Conservation (phyloP, 1,140 invertebrate species). For the Arctopsyche grandis region DNA sequence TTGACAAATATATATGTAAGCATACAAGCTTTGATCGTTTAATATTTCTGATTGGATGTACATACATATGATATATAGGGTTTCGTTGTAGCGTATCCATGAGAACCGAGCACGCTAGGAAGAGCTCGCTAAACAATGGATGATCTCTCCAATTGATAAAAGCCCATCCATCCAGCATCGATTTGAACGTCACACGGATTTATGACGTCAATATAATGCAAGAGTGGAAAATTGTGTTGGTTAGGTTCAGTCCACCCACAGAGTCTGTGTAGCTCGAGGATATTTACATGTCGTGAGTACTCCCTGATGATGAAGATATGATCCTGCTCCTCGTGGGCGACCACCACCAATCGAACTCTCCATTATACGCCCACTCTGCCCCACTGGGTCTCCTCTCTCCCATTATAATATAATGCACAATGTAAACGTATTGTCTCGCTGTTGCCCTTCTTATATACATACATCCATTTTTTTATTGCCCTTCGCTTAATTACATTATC, state of each 20-base stretch:
- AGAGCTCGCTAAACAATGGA: too few species aligned
- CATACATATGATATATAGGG: too few species aligned
- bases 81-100: too few species aligned
- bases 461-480: neutral
- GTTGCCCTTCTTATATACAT: neutral
- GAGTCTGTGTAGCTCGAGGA: neutral
- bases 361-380: slow-evolving; percentile 1
- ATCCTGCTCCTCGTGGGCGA: neutral
- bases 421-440: neutral
- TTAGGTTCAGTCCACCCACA: neutral
- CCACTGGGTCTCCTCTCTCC: neutral
- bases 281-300: slow-evolving; percentile 22
- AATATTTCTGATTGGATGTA: too few species aligned
- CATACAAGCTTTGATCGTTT: too few species aligned
- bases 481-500: neutral
- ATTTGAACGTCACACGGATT: neutral
- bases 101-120: too few species aligned
- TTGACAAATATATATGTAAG: too few species aligned
- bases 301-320: slow-evolving; percentile 26
- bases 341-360: neutral
- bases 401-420: neutral
- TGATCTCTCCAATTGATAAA: too few species aligned
- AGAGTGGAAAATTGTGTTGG: neutral
- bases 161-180: neutral
- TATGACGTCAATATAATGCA: neutral